Evolutionary conservation across 2,113 vertebrate species (phyloP).

Genomic region (Muntiacus muntjak): DNA sequence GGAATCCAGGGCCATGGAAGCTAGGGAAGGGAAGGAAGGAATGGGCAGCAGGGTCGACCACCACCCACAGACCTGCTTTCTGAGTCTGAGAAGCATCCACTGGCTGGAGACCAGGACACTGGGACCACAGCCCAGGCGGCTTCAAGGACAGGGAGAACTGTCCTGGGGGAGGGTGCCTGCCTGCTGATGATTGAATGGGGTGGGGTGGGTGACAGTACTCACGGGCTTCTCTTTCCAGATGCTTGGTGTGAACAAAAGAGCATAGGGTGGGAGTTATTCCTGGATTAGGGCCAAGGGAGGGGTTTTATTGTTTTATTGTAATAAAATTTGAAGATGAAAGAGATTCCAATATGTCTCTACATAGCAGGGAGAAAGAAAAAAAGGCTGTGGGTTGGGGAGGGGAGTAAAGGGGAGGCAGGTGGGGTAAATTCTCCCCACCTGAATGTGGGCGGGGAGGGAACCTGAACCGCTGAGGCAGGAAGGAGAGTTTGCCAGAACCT

Average conservation of each 20-base stretch:
- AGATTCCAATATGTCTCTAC: not conserved
- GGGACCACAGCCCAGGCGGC: not conserved
- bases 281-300: not conserved
- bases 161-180: not conserved
- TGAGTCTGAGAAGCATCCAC: not conserved
- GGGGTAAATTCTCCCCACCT: not conserved
- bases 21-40: not conserved
- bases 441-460: not conserved
- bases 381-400: not conserved
- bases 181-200: not conserved
- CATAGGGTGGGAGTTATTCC: not conserved
- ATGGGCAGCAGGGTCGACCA: accelerated
- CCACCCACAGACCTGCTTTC: not conserved
- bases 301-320: not conserved
- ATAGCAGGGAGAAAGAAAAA: not conserved
- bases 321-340: not conserved
- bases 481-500: not conserved
- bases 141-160: not conserved
- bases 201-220: too few species aligned
- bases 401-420: not conserved
- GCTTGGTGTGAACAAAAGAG: not conserved
- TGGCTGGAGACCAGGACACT: not conserved
- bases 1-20: not conserved
- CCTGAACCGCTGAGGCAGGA: not conserved
- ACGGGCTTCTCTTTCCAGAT: not conserved